Conservation (phyloP, 1,140 invertebrate genomes). For the Pectinophora gossypiella region DNA sequence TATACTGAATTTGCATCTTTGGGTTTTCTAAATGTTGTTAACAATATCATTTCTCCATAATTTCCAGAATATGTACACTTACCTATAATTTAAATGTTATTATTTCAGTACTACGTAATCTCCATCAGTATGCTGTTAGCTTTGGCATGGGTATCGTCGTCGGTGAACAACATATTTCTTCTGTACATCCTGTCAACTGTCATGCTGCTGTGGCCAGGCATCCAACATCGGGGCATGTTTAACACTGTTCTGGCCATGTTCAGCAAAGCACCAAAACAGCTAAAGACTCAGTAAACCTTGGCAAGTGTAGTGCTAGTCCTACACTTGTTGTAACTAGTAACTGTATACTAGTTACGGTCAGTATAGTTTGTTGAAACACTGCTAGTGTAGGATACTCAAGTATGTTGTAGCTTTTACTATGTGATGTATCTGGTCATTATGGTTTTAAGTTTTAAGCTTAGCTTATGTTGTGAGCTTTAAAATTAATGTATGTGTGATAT, state of each 20-base stretch:
- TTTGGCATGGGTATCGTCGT: conserved; percentile 87
- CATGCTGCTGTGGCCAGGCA: conserved; percentile 76
- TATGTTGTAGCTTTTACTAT: conserved; percentile 25
- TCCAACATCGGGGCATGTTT: conserved; percentile 45
- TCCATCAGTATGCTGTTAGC: conserved; percentile 79
- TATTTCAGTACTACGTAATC: conserved; percentile 85
- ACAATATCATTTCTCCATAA: too few relatives aligned
- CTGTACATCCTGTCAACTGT: conserved; percentile 80
- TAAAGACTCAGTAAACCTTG: conserved; percentile 42
- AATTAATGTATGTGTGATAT: conserved; percentile 29
- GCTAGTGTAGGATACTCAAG: neutral
- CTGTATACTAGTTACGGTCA: too few relatives aligned
- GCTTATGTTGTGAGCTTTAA: conserved; percentile 58
- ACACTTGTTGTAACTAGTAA: neutral
- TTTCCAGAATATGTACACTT: too few relatives aligned
- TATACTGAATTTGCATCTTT: neutral
- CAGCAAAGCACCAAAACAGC: conserved; percentile 42
- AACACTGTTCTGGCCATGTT: conserved; percentile 46
- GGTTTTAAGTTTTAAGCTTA: conserved; percentile 56
- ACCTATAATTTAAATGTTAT: conserved; percentile 14
- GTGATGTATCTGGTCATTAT: conserved; percentile 61
- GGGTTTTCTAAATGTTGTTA: neutral
- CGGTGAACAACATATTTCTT: conserved; percentile 88
- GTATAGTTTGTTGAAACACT: too few relatives aligned
- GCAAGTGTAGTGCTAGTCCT: neutral